phyloP scores from a whole-genome alignment of 2,797 vertebrate species.

The Thamnophis elegans region DNA sequence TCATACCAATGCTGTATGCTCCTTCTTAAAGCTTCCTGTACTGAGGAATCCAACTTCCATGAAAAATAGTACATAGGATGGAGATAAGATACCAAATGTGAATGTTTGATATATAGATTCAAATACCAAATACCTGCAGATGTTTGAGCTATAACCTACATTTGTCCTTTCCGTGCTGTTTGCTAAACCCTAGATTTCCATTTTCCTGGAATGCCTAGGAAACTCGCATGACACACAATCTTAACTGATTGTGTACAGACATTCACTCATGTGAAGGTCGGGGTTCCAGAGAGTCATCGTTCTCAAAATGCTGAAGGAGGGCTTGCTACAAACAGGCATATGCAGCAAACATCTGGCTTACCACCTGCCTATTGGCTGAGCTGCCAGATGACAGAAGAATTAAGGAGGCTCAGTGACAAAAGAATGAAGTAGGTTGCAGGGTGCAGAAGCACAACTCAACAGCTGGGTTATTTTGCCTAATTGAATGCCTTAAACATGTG shows the following conservation, averaged over 20 bases:
- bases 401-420: not conserved
- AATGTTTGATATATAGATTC: not conserved
- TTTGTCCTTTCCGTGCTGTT: constrained; percentile 41
- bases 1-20: constrained; percentile 37
- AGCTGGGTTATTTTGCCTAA: constrained; percentile 59
- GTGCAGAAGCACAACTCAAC: constrained; percentile 57
- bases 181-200: not conserved
- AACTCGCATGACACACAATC: not conserved
- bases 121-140: constrained; percentile 4
- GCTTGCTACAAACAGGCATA: not conserved
- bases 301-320: not conserved
- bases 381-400: not conserved
- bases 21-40: constrained; percentile 43
- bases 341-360: not conserved
- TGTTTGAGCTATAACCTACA: constrained; percentile 36
- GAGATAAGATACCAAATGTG: constrained; percentile 50
- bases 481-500: constrained; percentile 45
- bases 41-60: constrained; percentile 46
- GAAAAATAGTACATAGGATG: constrained; percentile 41
- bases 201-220: not conserved
- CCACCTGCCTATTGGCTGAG: not conserved
- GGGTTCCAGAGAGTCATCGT: no score
- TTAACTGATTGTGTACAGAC: not conserved
- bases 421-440: constrained; percentile 39
- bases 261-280: not conserved